Conservation (phyloP, 2,797 vertebrate species). For the Silurus aristotelis region DNA sequence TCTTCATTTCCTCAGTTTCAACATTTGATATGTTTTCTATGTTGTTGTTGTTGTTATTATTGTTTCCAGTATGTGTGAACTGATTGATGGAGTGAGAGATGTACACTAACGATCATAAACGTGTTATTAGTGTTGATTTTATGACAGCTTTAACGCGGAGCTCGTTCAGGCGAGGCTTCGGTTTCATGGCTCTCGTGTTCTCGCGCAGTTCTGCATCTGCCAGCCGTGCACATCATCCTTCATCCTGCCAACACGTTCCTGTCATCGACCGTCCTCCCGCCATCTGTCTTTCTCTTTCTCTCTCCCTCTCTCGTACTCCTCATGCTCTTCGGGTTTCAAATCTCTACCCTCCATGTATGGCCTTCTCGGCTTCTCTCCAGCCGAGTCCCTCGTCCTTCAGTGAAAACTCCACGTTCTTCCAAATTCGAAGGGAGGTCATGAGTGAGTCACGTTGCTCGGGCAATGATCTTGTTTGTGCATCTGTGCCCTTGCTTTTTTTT, state of each 20-base stretch:
- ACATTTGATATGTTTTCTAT: background rate
- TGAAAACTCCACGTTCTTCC: background rate
- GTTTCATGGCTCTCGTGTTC: conserved; percentile 22
- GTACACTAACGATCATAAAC: background rate
- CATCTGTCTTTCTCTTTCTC: background rate
- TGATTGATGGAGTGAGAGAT: conserved; percentile 3
- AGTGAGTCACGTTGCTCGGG: background rate
- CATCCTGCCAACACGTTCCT: conserved; percentile 53
- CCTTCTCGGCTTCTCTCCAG: background rate
- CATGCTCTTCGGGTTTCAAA: background rate
- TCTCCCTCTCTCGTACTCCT: background rate
- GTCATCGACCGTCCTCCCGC: background rate
- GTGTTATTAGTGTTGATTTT: conserved; percentile 52
- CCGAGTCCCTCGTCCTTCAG: background rate
- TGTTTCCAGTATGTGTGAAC: background rate
- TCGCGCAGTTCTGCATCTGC: background rate
- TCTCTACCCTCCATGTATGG: background rate
- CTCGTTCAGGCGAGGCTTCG: background rate
- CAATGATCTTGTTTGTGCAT: conserved; percentile 39
- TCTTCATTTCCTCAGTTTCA: too few species aligned
- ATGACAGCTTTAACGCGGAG: conserved; percentile 39
- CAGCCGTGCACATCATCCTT: conserved; percentile 43
- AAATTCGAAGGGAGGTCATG: background rate
- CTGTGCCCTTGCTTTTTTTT: conserved; percentile 26
- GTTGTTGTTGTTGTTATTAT: background rate